phyloP scores from a whole-genome alignment of 2,797 vertebrate genomes.

The Cossypha caffra region DNA sequence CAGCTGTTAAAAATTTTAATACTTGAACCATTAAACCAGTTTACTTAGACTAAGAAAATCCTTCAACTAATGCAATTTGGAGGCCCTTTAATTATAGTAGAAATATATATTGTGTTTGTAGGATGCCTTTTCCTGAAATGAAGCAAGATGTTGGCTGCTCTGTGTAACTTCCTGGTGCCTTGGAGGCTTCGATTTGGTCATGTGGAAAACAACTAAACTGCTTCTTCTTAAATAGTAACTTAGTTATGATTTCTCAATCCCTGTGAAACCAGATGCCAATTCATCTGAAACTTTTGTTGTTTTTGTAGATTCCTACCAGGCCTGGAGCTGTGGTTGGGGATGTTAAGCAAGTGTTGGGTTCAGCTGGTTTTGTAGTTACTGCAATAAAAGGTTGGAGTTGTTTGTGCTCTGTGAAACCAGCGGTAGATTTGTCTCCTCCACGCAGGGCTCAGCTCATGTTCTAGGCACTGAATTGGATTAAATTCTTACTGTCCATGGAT shows the following conservation, averaged over 20 bases:
- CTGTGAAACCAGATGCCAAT: not conserved
- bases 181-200: slow-evolving; percentile 1
- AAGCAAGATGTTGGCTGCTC: not conserved
- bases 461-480: slow-evolving; percentile 87
- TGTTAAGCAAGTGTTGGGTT: not conserved
- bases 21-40: not conserved
- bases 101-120: not conserved
- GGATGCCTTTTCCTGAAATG: slow-evolving; percentile 2
- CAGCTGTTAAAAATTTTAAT: not conserved
- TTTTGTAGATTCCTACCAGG: not conserved
- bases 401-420: not conserved
- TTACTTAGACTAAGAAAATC: not conserved
- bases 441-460: slow-evolving; percentile 68
- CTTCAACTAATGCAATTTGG: not conserved
- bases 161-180: slow-evolving; percentile 31
- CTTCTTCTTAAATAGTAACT: slow-evolving; percentile 5
- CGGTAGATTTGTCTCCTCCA: slow-evolving; percentile 14
- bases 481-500: slow-evolving; percentile 86
- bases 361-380: not conserved
- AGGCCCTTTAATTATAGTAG: not conserved
- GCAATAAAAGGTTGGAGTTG: not conserved
- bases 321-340: not conserved
- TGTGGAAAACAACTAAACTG: slow-evolving; percentile 15
- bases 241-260: slow-evolving; percentile 4
- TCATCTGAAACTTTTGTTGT: not conserved